Evolutionary conservation across 1,140 invertebrate species (phyloP).

Genomic region (Charaxes varanes): DNA sequence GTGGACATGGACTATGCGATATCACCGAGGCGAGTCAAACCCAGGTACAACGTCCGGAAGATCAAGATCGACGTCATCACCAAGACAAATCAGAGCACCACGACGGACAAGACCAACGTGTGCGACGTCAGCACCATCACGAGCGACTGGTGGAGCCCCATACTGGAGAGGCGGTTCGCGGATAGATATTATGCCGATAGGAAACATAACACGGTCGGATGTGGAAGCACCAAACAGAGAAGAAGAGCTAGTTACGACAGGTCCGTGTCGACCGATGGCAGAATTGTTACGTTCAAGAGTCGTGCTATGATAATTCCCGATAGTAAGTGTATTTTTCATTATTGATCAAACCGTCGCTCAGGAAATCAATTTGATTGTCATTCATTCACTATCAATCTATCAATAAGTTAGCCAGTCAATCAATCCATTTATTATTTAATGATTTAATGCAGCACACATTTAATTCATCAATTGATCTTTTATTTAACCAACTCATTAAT

Average conservation of each 20-base stretch:
- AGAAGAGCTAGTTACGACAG: not conserved
- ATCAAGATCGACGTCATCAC: constrained; percentile 19
- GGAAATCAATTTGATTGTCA: too few species aligned
- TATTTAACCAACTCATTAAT: too few species aligned
- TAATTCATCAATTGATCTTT: too few species aligned
- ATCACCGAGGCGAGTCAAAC: not conserved
- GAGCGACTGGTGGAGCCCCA: constrained; percentile 47
- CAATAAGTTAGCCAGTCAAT: too few species aligned
- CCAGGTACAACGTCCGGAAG: constrained; percentile 38
- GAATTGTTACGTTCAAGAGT: constrained; percentile 25
- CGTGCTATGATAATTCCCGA: constrained; percentile 22
- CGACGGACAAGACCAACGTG: constrained; percentile 20
- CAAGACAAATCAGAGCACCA: constrained; percentile 25
- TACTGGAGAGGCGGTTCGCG: constrained; percentile 28
- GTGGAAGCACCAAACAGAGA: not conserved
- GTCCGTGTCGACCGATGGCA: constrained; percentile 11
- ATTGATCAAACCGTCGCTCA: too few species aligned
- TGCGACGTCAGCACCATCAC: constrained; percentile 31
- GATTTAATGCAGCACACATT: too few species aligned
- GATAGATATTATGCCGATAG: constrained; percentile 5
- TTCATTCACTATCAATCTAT: too few species aligned
- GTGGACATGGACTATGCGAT: constrained; percentile 17
- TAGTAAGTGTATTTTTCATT: constrained; percentile 10
- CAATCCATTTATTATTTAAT: too few species aligned
- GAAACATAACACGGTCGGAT: too few species aligned